phyloP scores from a whole-genome alignment of 2,113 vertebrate genomes.

The Calyptommatus sinebrachiatus region DNA sequence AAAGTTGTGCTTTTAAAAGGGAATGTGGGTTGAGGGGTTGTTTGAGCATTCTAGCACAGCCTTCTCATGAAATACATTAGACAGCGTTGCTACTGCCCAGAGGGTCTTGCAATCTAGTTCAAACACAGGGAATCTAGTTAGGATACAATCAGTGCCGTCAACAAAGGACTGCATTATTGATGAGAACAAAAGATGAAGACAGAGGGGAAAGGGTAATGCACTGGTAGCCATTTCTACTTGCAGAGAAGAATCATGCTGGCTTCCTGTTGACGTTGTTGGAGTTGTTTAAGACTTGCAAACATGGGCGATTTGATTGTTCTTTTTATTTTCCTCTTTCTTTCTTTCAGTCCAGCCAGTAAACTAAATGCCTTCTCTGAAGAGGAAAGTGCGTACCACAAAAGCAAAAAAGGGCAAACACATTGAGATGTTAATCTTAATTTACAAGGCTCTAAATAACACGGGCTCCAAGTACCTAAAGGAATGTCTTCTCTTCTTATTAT shows the following conservation, averaged over 20 bases:
- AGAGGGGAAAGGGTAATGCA: neutral
- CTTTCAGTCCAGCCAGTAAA: neutral
- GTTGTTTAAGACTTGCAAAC: neutral
- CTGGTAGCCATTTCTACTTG: neutral
- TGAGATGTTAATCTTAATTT: no score
- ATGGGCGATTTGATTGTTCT: neutral
- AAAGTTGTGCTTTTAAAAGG: neutral
- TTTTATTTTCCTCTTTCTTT: neutral
- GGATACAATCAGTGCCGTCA: neutral
- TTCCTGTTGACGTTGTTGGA: no score
- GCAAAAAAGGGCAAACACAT: no score
- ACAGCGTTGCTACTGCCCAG: neutral
- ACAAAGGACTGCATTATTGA: neutral
- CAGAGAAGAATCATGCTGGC: neutral
- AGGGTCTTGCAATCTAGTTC: conserved; percentile 24
- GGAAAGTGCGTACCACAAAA: neutral
- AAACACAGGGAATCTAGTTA: conserved; percentile 8
- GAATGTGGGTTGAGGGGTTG: neutral
- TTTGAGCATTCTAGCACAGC: neutral
- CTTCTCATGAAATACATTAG: conserved; percentile 1
- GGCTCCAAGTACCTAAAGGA: neutral
- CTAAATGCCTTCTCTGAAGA: neutral
- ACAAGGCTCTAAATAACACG: no score
- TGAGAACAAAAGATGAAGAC: conserved; percentile 13
- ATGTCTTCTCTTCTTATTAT: neutral